phyloP scores from a whole-genome alignment of 2,113 vertebrate genomes.

The Pomatorhinus ruficollis region DNA sequence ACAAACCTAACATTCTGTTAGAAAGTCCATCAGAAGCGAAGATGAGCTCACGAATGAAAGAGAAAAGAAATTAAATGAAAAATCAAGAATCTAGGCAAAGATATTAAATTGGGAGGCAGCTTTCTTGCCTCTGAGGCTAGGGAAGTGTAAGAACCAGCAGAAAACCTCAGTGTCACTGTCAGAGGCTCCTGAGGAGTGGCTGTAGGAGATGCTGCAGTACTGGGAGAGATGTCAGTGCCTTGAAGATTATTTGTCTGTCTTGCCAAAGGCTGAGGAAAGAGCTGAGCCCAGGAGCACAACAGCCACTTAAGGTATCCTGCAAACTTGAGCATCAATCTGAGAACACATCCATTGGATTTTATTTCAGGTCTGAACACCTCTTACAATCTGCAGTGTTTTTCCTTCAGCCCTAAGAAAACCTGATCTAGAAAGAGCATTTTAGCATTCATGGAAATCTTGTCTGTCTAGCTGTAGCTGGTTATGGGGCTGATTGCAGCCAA shows the following conservation, averaged over 20 bases:
- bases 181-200: not conserved
- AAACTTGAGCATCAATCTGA: accelerated
- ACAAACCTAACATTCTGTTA: slow-evolving; percentile 39
- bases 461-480: not conserved
- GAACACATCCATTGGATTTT: not conserved
- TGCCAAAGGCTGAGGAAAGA: not conserved
- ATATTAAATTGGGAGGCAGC: not conserved
- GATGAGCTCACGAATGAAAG: not conserved
- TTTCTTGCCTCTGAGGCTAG: not conserved
- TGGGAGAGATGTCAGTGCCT: not conserved
- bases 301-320: not conserved
- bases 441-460: not conserved
- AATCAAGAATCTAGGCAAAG: not conserved
- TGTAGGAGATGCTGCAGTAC: accelerated
- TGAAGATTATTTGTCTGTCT: not conserved
- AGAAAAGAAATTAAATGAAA: not conserved
- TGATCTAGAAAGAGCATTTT: not conserved
- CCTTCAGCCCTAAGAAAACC: not conserved
- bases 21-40: not conserved
- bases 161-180: not conserved
- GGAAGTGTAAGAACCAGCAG: not conserved
- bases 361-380: not conserved
- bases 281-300: not conserved
- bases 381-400: not conserved
- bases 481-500: not conserved